Evolutionary conservation across 2,888 invertebrate genomes (phyloP).

Genomic region (Rhagonycha lutea): DNA sequence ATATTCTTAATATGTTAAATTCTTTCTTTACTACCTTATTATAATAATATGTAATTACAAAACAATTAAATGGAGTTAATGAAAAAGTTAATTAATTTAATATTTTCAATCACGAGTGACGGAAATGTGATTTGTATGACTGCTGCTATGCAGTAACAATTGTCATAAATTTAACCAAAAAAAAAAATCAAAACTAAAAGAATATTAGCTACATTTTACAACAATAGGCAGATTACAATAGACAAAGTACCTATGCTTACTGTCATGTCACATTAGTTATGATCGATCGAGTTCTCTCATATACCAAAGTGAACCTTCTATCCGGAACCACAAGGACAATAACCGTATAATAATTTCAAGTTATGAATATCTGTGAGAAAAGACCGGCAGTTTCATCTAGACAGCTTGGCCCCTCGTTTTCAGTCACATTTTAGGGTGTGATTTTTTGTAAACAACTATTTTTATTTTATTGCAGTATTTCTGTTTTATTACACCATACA

Average conservation of each 20-base stretch:
- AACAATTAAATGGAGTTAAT: not conserved
- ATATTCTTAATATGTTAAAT: not conserved
- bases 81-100: not conserved
- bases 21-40: not conserved
- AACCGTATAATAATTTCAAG: slow-evolving; percentile 32
- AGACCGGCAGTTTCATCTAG: slow-evolving; percentile 43
- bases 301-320: slow-evolving; percentile 41
- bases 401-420: slow-evolving; percentile 51
- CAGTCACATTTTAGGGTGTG: slow-evolving; percentile 49
- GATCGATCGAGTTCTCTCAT: slow-evolving; percentile 50
- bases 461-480: slow-evolving; percentile 44
- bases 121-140: not conserved
- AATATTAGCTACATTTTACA: slow-evolving; percentile 47
- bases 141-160: not conserved
- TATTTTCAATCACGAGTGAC: not conserved
- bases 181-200: slow-evolving; percentile 47
- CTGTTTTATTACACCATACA: slow-evolving; percentile 42
- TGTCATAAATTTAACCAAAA: not conserved
- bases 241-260: slow-evolving; percentile 55
- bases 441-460: slow-evolving; percentile 45
- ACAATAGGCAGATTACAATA: slow-evolving; percentile 57
- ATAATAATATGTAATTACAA: not conserved
- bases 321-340: slow-evolving; percentile 38
- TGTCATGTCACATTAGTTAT: slow-evolving; percentile 57
- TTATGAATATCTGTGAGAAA: slow-evolving; percentile 47